phyloP scores from a whole-genome alignment of 2,113 vertebrate species.

The Caracal caracal region DNA sequence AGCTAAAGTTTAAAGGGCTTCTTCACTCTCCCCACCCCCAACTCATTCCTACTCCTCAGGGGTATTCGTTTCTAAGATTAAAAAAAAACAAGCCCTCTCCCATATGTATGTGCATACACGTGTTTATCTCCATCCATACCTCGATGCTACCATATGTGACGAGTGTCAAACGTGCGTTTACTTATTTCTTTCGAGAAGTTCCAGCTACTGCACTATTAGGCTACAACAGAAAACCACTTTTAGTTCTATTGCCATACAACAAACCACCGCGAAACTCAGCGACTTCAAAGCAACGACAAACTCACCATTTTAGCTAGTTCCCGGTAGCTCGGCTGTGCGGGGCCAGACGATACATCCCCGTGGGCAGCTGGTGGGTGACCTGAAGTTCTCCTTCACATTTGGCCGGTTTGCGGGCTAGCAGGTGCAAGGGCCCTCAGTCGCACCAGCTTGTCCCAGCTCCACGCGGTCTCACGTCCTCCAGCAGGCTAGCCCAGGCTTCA shows the following conservation, averaged over 20 bases:
- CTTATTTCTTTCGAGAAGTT: not conserved
- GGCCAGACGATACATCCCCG: not conserved
- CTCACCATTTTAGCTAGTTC: not conserved
- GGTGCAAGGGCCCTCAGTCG: not conserved
- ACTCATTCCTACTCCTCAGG: not conserved
- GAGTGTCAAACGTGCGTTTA: not conserved
- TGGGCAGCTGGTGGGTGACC: not conserved
- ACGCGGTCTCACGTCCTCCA: not conserved
- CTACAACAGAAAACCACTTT: not conserved
- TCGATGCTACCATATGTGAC: not conserved
- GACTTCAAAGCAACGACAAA: not conserved
- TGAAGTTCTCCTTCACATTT: not conserved
- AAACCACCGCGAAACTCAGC: not conserved
- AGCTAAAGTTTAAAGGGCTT: not conserved
- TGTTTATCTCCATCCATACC: not conserved
- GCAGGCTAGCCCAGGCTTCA: not conserved
- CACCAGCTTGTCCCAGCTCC: too few relatives aligned
- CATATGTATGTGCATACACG: rapidly evolving
- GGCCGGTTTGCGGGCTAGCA: not conserved
- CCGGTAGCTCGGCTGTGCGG: not conserved
- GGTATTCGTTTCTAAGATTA: not conserved
- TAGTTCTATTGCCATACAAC: not conserved
- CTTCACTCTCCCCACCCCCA: not conserved
- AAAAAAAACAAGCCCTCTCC: not conserved
- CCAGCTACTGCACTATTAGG: not conserved